Evolutionary conservation across 2,888 invertebrate genomes (phyloP).

Genomic region (Stenotaenia linearis): DNA sequence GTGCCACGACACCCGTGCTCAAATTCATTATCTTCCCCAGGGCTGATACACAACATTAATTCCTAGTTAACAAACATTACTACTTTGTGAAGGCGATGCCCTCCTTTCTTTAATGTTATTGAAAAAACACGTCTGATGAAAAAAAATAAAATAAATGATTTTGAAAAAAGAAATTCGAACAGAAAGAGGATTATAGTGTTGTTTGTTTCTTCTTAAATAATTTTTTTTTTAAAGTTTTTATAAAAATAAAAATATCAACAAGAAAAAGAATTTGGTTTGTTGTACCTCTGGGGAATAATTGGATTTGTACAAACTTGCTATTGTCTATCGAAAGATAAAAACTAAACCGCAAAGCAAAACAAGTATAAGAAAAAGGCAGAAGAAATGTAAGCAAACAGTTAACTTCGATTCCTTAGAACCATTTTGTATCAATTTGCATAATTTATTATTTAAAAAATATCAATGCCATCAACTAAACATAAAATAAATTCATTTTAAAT

Average conservation of each 20-base stretch:
- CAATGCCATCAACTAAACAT: background rate
- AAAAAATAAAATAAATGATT: background rate
- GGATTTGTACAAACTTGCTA: background rate
- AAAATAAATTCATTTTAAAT: background rate
- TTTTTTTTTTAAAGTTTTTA: background rate
- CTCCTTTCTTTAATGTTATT: background rate
- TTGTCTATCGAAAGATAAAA: slow-evolving; percentile 1
- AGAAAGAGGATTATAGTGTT: slow-evolving; percentile 11
- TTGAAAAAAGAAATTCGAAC: background rate
- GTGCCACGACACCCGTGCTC: slow-evolving; percentile 12
- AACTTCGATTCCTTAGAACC: background rate
- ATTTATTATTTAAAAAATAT: background rate
- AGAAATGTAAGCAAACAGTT: background rate
- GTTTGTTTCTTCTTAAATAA: background rate
- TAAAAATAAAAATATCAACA: background rate
- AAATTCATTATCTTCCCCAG: slow-evolving; percentile 12
- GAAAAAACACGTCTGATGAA: background rate
- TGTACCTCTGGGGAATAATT: background rate
- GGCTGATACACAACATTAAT: slow-evolving; percentile 23
- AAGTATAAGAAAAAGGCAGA: background rate
- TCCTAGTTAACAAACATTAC: slow-evolving; percentile 26
- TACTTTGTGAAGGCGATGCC: slow-evolving; percentile 1
- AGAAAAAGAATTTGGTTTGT: background rate
- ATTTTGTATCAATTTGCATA: too few relatives aligned
- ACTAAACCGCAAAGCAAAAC: background rate